Evolutionary conservation across 2,888 invertebrate genomes (phyloP).

Genomic region (Pristionchus entomophagus): DNA sequence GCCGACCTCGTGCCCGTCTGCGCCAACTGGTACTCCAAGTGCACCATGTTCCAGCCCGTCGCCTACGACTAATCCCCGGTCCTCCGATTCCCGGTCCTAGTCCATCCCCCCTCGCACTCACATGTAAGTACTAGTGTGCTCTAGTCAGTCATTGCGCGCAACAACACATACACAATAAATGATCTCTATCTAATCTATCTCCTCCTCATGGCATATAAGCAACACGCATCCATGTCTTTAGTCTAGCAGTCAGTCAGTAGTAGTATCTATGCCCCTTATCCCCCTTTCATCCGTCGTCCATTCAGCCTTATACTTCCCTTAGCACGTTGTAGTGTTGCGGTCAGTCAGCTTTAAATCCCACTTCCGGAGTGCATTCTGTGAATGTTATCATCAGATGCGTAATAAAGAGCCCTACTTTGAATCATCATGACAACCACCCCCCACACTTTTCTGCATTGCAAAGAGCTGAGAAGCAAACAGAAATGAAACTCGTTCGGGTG

Average conservation of each 20-base stretch:
- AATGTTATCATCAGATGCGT: slow-evolving; percentile 31
- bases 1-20: slow-evolving; percentile 66
- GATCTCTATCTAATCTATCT: slow-evolving; percentile 25
- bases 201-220: slow-evolving; percentile 15
- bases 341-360: slow-evolving; percentile 30
- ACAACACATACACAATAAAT: slow-evolving; percentile 11
- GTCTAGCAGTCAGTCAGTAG: not conserved
- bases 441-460: not conserved
- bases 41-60: slow-evolving; percentile 66
- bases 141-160: slow-evolving; percentile 13
- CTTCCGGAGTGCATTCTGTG: slow-evolving; percentile 28
- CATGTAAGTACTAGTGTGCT: slow-evolving; percentile 27
- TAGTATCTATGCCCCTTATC: not conserved
- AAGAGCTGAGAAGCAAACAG: not conserved
- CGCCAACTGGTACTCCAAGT: slow-evolving; percentile 70
- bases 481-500: not conserved
- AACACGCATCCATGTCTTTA: slow-evolving; percentile 38
- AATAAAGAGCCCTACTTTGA: slow-evolving; percentile 32
- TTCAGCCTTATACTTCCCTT: not conserved
- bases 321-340: slow-evolving; percentile 38
- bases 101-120: not conserved
- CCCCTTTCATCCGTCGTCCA: not conserved
- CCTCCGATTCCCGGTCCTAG: not conserved
- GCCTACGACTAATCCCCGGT: slow-evolving; percentile 35
- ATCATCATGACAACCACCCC: no score